phyloP scores from a whole-genome alignment of 2,888 invertebrate genomes.

The Plebejus argus region DNA sequence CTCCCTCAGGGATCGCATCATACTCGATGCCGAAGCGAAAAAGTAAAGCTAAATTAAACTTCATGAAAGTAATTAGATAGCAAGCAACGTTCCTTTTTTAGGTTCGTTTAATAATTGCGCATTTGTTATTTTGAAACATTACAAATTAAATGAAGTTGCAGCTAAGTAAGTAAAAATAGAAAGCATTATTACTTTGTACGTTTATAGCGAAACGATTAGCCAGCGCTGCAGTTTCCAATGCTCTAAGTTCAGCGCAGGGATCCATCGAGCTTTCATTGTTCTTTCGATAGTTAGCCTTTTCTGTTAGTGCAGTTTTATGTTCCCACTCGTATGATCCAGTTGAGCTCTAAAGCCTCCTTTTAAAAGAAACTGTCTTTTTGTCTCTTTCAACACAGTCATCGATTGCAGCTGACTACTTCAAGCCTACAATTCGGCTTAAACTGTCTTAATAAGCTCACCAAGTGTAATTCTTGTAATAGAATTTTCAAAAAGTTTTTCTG shows the following conservation, averaged over 20 bases:
- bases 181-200: not conserved
- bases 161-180: not conserved
- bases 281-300: constrained; percentile 27
- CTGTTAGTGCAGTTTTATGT: constrained; percentile 32
- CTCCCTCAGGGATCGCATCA: constrained; percentile 58
- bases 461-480: not conserved
- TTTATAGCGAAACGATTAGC: not conserved
- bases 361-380: constrained; percentile 12
- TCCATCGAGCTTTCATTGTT: constrained; percentile 20
- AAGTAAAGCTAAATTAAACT: constrained; percentile 42
- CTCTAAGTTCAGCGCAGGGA: constrained; percentile 1
- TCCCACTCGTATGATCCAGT: constrained; percentile 21
- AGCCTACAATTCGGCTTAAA: not conserved
- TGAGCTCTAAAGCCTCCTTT: constrained; percentile 27
- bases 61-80: constrained; percentile 45
- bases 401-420: not conserved
- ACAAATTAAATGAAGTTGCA: not conserved
- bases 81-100: constrained; percentile 17
- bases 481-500: no score
- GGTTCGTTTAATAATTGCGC: not conserved
- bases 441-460: not conserved
- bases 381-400: constrained; percentile 16
- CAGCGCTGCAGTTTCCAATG: not conserved
- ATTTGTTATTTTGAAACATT: not conserved
- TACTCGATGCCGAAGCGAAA: constrained; percentile 44